Evolutionary conservation across 2,888 invertebrate species (phyloP).

Genomic region (Cyclophora punctaria): DNA sequence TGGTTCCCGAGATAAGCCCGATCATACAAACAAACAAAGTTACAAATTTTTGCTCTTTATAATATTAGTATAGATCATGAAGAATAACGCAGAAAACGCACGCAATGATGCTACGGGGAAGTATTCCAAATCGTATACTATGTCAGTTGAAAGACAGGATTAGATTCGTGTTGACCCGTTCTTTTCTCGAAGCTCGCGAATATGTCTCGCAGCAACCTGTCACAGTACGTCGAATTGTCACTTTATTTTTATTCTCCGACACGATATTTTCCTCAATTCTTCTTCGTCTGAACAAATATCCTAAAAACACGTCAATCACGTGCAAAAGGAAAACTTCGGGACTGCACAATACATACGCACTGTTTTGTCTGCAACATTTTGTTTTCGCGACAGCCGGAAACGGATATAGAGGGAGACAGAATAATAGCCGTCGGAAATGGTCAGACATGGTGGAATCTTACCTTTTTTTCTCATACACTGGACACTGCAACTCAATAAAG

Average conservation of each 20-base stretch:
- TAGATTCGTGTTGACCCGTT: too few relatives aligned
- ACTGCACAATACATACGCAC: conserved; percentile 13
- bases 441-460: conserved; percentile 71
- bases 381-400: conserved; percentile 71
- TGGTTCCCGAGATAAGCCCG: too few relatives aligned
- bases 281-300: not conserved
- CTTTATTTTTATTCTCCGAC: not conserved
- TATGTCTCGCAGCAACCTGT: too few relatives aligned
- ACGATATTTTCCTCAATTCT: too few relatives aligned
- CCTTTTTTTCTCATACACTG: conserved; percentile 65
- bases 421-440: conserved; percentile 75
- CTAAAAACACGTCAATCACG: conserved; percentile 18
- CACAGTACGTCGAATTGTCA: not conserved
- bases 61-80: too few relatives aligned
- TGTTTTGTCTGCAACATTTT: conserved; percentile 63
- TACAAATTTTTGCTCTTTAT: too few relatives aligned
- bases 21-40: too few relatives aligned
- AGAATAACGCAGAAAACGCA: too few relatives aligned
- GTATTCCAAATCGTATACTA: too few relatives aligned
- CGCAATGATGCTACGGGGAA: too few relatives aligned
- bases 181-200: too few relatives aligned
- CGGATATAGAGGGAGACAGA: conserved; percentile 75
- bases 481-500: conserved; percentile 60
- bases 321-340: conserved; percentile 12
- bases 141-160: too few relatives aligned